Evolutionary conservation across 30 jellyfish, hydroid and myxozoan species (phyloP).

Genomic region (Mastigias papua): DNA sequence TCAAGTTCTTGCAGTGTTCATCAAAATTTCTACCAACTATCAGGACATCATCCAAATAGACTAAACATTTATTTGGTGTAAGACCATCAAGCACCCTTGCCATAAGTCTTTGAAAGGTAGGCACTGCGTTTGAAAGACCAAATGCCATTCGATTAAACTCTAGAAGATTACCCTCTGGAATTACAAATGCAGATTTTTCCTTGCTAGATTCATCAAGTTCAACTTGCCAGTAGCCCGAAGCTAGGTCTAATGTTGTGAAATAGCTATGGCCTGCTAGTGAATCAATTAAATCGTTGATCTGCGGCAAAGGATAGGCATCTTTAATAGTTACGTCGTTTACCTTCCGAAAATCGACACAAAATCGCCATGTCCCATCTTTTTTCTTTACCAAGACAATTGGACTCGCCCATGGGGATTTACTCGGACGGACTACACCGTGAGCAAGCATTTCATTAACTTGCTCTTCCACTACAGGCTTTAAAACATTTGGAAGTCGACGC

Average conservation of each 20-base stretch:
- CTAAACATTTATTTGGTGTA: too few species aligned
- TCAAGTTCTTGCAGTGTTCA: too few species aligned
- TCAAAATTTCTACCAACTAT: too few species aligned
- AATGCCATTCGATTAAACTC: too few species aligned
- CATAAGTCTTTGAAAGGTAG: too few species aligned
- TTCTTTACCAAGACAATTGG: constrained; percentile 65
- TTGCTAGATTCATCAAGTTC: too few species aligned
- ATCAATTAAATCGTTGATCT: constrained; percentile 7
- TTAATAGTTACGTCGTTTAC: constrained; percentile 51
- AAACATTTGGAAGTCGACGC: constrained; percentile 1
- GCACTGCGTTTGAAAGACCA: too few species aligned
- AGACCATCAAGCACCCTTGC: too few species aligned
- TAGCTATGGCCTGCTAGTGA: constrained; percentile 4
- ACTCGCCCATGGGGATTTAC: constrained; percentile 59
- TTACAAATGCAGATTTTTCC: too few species aligned
- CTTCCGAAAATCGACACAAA: constrained; percentile 35
- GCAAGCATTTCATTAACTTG: constrained; percentile 44
- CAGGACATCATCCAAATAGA: too few species aligned
- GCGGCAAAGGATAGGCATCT: constrained; percentile 45
- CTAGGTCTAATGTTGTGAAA: constrained; percentile 16
- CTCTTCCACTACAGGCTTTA: neutral
- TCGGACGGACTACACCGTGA: constrained; percentile 23
- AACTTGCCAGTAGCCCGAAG: neutral
- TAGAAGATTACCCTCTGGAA: too few species aligned
- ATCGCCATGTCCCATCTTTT: constrained; percentile 44